phyloP scores from a whole-genome alignment of 2,888 invertebrate species.

The Dasysyrphus albostriatus region DNA sequence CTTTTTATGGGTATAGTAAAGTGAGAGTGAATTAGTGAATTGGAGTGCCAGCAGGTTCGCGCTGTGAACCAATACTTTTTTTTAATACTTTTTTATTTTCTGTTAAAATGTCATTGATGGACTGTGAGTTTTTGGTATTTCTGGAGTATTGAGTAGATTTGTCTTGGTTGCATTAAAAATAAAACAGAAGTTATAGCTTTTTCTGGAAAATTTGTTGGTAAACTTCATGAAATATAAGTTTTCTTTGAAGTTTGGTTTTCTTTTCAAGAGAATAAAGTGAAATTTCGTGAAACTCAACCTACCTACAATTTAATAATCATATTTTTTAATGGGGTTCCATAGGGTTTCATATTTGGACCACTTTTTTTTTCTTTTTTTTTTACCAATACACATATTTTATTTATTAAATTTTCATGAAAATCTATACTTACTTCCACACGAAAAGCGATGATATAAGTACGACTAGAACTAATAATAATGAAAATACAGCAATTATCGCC shows the following conservation, averaged over 20 bases:
- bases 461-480: conserved; percentile 90
- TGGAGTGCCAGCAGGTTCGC: conserved; percentile 42
- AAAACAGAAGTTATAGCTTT: no score
- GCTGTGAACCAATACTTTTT: conserved; percentile 3
- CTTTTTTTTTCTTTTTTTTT: background rate
- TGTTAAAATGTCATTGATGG: background rate
- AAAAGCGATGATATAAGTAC: conserved; percentile 92
- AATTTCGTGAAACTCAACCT: no score
- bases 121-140: background rate
- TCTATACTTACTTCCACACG: conserved; percentile 93
- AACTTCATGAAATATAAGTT: no score
- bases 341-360: background rate
- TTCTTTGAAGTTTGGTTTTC: no score
- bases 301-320: background rate
- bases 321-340: background rate
- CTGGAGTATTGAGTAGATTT: background rate
- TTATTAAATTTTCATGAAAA: background rate
- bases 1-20: conserved; percentile 28
- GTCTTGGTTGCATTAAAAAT: no score
- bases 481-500: conserved; percentile 92
- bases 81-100: background rate
- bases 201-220: no score
- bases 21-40: conserved; percentile 37
- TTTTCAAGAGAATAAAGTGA: no score
- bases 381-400: background rate